Evolutionary conservation across 2,888 invertebrate genomes (phyloP).

Genomic region (Frankliniella fusca): DNA sequence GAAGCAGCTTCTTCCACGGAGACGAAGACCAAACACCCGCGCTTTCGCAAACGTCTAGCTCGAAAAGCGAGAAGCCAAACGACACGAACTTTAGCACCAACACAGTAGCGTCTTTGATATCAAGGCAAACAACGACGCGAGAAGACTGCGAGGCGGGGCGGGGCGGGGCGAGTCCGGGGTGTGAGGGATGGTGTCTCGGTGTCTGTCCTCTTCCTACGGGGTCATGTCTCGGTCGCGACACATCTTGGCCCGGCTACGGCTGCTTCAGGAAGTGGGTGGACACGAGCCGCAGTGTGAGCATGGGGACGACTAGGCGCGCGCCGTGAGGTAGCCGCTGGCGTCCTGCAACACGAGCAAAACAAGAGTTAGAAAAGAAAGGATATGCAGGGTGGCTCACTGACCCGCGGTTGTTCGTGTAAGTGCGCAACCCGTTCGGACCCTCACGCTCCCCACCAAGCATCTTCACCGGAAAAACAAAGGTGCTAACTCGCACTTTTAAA

Average conservation of each 20-base stretch:
- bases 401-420: background rate
- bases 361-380: background rate
- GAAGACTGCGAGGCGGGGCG: background rate
- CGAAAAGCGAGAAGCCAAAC: background rate
- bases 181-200: background rate
- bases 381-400: too few species aligned
- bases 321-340: background rate
- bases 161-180: too few species aligned
- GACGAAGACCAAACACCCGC: background rate
- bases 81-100: background rate
- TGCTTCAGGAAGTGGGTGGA: constrained; percentile 90
- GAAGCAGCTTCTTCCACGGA: background rate
- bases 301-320: constrained; percentile 45
- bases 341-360: background rate
- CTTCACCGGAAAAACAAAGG: too few species aligned
- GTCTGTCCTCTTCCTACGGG: constrained; percentile 40
- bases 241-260: constrained; percentile 71
- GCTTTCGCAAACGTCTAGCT: background rate
- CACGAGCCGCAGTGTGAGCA: constrained; percentile 90
- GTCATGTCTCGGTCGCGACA: constrained; percentile 75
- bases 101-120: constrained; percentile 4
- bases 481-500: too few species aligned
- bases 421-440: background rate
- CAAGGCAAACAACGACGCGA: background rate
- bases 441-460: background rate